Evolutionary conservation across 1,140 invertebrate species (phyloP).

Genomic region (Tetramorium simillimum): DNA sequence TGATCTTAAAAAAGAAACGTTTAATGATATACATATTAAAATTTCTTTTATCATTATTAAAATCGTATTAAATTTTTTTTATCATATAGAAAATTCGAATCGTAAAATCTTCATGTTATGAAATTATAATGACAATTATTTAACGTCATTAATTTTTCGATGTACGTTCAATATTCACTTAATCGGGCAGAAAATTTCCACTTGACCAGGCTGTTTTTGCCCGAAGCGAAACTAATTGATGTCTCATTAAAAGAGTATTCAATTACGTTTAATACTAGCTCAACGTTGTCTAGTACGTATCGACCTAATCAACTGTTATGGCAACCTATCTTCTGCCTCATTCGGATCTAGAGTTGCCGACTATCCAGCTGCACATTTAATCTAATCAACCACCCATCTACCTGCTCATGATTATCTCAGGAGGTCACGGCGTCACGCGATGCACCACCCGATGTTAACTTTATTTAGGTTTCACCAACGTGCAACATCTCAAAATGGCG

Average conservation of each 20-base stretch:
- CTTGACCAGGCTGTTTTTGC: conserved; percentile 9
- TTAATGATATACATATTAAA: background rate
- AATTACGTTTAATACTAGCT: conserved; percentile 31
- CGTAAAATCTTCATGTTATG: background rate
- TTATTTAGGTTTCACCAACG: conserved; percentile 9
- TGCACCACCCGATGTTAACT: background rate
- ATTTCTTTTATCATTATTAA: background rate
- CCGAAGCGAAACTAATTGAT: conserved; percentile 13
- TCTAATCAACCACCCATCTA: conserved; percentile 31
- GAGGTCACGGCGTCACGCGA: conserved; percentile 10
- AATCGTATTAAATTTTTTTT: background rate
- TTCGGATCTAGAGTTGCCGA: background rate
- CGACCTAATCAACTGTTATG: conserved; percentile 41
- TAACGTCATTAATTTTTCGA: conserved; percentile 14
- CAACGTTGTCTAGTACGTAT: background rate
- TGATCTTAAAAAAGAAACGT: background rate
- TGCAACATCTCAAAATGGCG: background rate
- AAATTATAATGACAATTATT: background rate
- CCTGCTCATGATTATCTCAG: conserved; percentile 36
- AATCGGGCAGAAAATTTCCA: conserved; percentile 17
- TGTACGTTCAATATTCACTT: background rate
- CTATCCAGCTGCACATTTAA: conserved; percentile 25
- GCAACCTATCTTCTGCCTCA: conserved; percentile 15
- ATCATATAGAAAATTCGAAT: background rate
- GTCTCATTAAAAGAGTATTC: conserved; percentile 5